These are phyloP conservation scores for Marasmarcha lunaedactyla DNA, from an alignment of 2,888 invertebrate species.

Conservation along the genomic window DNA sequence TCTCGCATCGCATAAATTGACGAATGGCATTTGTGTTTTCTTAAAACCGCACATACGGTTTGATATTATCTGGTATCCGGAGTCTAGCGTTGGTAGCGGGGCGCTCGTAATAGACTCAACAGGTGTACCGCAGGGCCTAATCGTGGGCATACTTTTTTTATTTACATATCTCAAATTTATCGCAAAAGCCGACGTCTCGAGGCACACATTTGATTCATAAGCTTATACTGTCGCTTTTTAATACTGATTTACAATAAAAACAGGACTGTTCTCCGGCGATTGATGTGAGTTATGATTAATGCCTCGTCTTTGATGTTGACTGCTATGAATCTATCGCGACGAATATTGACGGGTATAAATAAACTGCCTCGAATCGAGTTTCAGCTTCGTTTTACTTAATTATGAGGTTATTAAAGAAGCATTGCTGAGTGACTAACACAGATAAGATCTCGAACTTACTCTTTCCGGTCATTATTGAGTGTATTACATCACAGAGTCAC, in stretches of 20 bases:
- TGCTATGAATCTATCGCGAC: conserved; percentile 69
- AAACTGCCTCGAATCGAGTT: conserved; percentile 47
- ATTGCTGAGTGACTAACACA: conserved; percentile 25
- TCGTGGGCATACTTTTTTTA: conserved; percentile 45
- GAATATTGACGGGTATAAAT: conserved; percentile 68
- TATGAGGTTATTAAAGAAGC: conserved; percentile 57
- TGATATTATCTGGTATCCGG: conserved; percentile 42
- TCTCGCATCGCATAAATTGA: conserved; percentile 50
- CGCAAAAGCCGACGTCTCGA: conserved; percentile 59
- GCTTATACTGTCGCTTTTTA: conserved; percentile 64
- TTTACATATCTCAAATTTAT: conserved; percentile 64
- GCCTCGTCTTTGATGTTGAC: conserved; percentile 61
- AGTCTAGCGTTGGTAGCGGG: conserved; percentile 26
- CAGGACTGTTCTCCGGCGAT: conserved; percentile 62
- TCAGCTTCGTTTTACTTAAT: conserved; percentile 60
- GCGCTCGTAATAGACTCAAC: conserved; percentile 49
- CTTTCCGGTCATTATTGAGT: conserved; percentile 34
- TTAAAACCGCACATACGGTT: conserved; percentile 26
- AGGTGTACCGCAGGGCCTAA: conserved; percentile 60
- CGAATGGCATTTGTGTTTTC: conserved; percentile 34
- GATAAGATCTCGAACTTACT: conserved; percentile 16
- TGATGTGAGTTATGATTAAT: conserved; percentile 70
- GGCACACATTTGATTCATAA: conserved; percentile 62
- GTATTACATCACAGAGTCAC: conserved; percentile 28
- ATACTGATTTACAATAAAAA: conserved; percentile 70